A percentile compares a stretch with the other conserved stretches of the same genome.
Conservation (phyloP, 2,888 invertebrate species). For the Monopis laevigella region DNA sequence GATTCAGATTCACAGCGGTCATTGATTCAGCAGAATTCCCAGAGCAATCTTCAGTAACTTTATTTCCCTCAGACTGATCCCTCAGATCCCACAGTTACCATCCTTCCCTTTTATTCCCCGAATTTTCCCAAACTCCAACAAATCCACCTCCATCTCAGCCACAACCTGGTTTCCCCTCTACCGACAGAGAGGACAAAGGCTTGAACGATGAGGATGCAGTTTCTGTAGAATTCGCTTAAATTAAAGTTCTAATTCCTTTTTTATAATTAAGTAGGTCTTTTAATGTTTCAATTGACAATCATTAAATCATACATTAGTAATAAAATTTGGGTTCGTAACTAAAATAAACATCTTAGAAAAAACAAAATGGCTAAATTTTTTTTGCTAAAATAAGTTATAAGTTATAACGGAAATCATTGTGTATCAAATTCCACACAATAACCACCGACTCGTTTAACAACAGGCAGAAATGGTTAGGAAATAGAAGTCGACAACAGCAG, state of each 20-base stretch:
- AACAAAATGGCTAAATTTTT: background rate
- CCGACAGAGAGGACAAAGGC: constrained; percentile 31
- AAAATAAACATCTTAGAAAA: background rate
- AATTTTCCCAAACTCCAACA: constrained; percentile 21
- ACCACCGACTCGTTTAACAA: constrained; percentile 37
- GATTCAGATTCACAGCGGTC: constrained; percentile 47
- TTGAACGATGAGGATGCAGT: constrained; percentile 53
- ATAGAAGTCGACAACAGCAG: constrained; percentile 35
- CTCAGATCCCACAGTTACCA: constrained; percentile 24
- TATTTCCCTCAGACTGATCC: constrained; percentile 22
- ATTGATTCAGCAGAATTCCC: constrained; percentile 45
- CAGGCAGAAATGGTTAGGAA: constrained; percentile 38
- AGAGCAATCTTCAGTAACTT: constrained; percentile 24
- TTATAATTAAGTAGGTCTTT: too few relatives aligned
- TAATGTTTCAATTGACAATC: too few relatives aligned
- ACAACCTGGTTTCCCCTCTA: constrained; percentile 27
- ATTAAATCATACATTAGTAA: too few relatives aligned
- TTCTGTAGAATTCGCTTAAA: constrained; percentile 51
- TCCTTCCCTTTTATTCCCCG: constrained; percentile 21
- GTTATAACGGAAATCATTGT: constrained; percentile 39
- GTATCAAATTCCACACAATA: constrained; percentile 36
- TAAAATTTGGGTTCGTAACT: too few relatives aligned
- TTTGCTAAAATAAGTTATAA: background rate
- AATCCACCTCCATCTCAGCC: constrained; percentile 10
- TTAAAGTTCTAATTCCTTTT: too few relatives aligned